Conservation (phyloP, 2,797 vertebrate species). For the Zalophus californianus region DNA sequence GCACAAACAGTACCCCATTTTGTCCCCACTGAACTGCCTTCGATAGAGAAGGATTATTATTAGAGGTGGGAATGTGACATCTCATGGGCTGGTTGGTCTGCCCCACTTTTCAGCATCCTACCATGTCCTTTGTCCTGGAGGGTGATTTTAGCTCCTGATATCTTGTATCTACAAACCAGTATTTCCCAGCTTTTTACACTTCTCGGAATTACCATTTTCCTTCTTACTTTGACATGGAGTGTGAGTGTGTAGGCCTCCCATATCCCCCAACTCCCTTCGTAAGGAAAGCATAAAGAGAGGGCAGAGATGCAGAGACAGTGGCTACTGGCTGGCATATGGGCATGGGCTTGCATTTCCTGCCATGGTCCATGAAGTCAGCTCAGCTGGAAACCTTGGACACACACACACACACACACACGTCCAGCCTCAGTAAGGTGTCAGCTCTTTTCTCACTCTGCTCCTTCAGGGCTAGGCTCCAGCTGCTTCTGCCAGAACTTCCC, state of each 20-base stretch:
- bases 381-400: background rate
- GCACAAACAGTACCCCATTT: background rate
- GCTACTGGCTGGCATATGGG: background rate
- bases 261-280: background rate
- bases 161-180: slow-evolving; percentile 15
- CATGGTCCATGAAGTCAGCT: background rate
- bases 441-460: background rate
- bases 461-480: background rate
- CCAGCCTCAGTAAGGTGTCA: background rate
- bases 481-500: background rate
- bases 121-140: background rate
- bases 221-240: background rate
- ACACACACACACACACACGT: background rate
- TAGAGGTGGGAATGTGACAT: background rate
- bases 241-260: background rate
- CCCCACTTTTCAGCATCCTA: background rate
- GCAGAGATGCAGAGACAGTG: background rate
- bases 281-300: background rate
- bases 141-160: background rate
- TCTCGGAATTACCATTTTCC: slow-evolving; percentile 22
- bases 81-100: background rate
- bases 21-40: background rate
- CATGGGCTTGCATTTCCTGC: background rate
- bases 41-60: background rate
- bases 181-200: slow-evolving; percentile 16